phyloP scores from a whole-genome alignment of 2,113 vertebrate genomes.

The Fulica atra region DNA sequence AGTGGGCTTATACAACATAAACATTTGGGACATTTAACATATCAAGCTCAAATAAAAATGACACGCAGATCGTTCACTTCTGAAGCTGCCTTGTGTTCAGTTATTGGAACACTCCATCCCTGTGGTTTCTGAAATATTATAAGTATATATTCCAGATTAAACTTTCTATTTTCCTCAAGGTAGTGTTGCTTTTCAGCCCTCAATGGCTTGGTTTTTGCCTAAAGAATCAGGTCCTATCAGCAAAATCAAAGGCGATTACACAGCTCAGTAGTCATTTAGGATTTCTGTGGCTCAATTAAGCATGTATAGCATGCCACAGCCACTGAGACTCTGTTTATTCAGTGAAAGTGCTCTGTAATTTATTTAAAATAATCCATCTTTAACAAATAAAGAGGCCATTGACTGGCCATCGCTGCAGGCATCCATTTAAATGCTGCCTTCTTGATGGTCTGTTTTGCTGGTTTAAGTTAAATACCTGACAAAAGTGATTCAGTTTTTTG shows the following conservation, averaged over 20 bases:
- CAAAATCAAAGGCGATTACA: constrained; percentile 88
- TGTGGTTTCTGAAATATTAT: constrained; percentile 86
- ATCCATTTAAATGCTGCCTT: constrained; percentile 86
- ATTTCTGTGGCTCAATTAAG: constrained; percentile 92
- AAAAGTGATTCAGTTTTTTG: constrained; percentile 80
- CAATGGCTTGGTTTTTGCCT: constrained; percentile 79
- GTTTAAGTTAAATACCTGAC: constrained; percentile 82
- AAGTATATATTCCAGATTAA: constrained; percentile 86
- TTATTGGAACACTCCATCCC: constrained; percentile 84
- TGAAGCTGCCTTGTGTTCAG: constrained; percentile 87
- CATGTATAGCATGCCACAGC: constrained; percentile 89
- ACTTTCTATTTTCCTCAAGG: constrained; percentile 77
- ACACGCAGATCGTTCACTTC: constrained; percentile 80
- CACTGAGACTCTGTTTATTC: constrained; percentile 98
- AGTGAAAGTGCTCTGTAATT: constrained; percentile 99
- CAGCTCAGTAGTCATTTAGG: constrained; percentile 89
- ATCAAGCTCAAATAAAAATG: constrained; percentile 80
- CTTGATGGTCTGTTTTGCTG: constrained; percentile 86
- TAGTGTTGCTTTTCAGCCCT: constrained; percentile 81
- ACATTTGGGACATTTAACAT: constrained; percentile 81
- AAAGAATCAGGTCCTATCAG: constrained; percentile 89
- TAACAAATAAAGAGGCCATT: constrained; percentile 99
- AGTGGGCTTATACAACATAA: constrained; percentile 74
- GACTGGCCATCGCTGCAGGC: constrained; percentile 88
- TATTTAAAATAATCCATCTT: constrained; percentile 99